Evolutionary conservation across 2,888 invertebrate genomes (phyloP).

Genomic region (Acanthosepion pharaonis): DNA sequence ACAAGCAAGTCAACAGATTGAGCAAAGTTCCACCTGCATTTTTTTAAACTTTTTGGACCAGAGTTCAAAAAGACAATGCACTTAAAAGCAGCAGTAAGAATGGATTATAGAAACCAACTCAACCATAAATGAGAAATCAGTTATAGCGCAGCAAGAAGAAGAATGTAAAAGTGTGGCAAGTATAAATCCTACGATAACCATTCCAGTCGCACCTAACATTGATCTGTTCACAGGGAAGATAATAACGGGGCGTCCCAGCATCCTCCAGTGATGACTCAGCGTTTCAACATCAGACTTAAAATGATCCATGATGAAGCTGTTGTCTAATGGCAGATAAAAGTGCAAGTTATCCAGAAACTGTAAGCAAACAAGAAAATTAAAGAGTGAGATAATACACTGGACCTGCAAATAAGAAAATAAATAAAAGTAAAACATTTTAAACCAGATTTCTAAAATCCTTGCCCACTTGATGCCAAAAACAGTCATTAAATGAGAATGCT

Average conservation of each 20-base stretch:
- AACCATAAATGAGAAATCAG: not conserved
- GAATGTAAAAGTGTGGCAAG: not conserved
- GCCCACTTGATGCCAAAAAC: not conserved
- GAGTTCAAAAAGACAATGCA: no score
- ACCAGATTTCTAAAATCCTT: not conserved
- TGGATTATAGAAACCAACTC: not conserved
- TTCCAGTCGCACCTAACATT: slow-evolving; percentile 67
- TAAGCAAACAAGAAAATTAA: slow-evolving; percentile 51
- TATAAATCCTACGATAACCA: not conserved
- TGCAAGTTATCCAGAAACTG: slow-evolving; percentile 86
- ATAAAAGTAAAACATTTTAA: not conserved
- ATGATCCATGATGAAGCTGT: slow-evolving; percentile 97
- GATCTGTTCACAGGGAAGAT: slow-evolving; percentile 67
- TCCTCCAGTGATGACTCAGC: slow-evolving; percentile 98
- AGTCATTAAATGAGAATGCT: not conserved
- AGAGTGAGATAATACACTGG: not conserved
- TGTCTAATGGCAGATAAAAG: slow-evolving; percentile 99
- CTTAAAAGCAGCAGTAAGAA: not conserved
- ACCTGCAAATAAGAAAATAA: not conserved
- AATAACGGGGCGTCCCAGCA: slow-evolving; percentile 89
- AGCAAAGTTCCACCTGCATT: not conserved
- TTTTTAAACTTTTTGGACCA: not conserved
- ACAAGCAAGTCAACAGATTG: not conserved
- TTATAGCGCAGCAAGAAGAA: not conserved
- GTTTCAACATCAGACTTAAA: slow-evolving; percentile 98